Conservation (phyloP, 2,888 invertebrate species). For the Drosophila colorata region DNA sequence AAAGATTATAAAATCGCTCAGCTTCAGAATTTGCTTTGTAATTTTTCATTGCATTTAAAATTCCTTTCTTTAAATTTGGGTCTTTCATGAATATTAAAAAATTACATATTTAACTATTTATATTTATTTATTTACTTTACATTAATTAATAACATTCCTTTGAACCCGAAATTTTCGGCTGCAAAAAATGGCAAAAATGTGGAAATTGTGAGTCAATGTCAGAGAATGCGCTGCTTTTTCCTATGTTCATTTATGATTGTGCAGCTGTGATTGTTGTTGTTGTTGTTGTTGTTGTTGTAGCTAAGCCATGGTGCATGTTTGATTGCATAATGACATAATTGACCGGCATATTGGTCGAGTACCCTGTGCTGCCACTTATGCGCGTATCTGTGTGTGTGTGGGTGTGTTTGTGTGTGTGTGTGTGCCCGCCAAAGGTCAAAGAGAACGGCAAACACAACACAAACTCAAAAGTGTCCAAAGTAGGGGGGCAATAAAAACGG, state of each 20-base stretch:
- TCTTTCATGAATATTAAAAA: no score
- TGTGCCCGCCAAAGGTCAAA: slow-evolving; percentile 64
- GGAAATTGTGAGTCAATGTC: slow-evolving; percentile 30
- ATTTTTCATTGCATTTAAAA: no score
- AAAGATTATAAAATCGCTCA: no score
- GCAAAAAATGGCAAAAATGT: not conserved
- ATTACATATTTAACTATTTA: no score
- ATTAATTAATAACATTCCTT: no score
- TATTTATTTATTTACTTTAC: no score
- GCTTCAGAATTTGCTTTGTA: no score
- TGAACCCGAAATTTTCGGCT: not conserved
- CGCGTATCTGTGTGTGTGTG: not conserved
- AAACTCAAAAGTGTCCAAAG: slow-evolving; percentile 26
- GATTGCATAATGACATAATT: slow-evolving; percentile 80
- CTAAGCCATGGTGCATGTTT: slow-evolving; percentile 48
- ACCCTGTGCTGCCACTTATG: slow-evolving; percentile 17
- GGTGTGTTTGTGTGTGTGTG: slow-evolving; percentile 17
- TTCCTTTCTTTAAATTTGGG: no score
- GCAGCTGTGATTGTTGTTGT: slow-evolving; percentile 3
- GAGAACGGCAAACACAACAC: slow-evolving; percentile 40
- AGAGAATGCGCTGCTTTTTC: slow-evolving; percentile 5
- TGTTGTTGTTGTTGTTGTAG: slow-evolving; percentile 15
- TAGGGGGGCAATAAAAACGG: slow-evolving; percentile 51
- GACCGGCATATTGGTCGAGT: slow-evolving; percentile 74
- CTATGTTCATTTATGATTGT: not conserved